phyloP scores from a whole-genome alignment of 2,797 vertebrate species.

The Vipera ursinii region DNA sequence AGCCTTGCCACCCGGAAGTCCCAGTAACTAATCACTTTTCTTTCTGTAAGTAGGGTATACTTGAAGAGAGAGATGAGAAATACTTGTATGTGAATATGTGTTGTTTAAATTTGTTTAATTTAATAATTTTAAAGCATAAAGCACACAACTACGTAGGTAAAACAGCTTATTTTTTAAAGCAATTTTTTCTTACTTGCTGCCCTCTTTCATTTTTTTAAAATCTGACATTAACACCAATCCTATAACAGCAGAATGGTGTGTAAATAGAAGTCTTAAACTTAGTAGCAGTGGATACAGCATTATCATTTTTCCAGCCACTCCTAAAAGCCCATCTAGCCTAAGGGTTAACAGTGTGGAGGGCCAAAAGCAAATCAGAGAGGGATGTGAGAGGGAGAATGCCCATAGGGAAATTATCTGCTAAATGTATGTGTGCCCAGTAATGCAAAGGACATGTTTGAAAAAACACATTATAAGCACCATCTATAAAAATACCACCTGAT shows the following conservation, averaged over 20 bases:
- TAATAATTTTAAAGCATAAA: background rate
- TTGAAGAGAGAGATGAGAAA: background rate
- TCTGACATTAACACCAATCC: background rate
- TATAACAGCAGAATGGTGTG: background rate
- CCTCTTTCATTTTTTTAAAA: background rate
- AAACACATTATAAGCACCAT: background rate
- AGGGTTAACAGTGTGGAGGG: background rate
- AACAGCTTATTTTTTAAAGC: background rate
- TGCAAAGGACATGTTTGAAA: background rate
- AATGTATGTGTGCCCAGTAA: background rate
- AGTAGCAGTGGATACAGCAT: background rate
- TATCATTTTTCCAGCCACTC: background rate
- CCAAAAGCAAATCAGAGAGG: background rate
- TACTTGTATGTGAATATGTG: background rate
- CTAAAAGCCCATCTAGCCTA: background rate
- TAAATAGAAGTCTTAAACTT: background rate
- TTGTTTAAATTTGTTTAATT: background rate
- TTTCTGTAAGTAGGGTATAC: background rate
- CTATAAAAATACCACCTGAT: background rate
- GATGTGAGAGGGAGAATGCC: background rate
- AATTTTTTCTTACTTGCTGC: background rate
- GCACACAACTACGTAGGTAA: background rate
- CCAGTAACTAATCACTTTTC: background rate
- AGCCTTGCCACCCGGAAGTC: no score
- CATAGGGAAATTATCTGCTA: background rate